Evolutionary conservation across 2,888 invertebrate species (phyloP).

Genomic region (Cephus runcator): DNA sequence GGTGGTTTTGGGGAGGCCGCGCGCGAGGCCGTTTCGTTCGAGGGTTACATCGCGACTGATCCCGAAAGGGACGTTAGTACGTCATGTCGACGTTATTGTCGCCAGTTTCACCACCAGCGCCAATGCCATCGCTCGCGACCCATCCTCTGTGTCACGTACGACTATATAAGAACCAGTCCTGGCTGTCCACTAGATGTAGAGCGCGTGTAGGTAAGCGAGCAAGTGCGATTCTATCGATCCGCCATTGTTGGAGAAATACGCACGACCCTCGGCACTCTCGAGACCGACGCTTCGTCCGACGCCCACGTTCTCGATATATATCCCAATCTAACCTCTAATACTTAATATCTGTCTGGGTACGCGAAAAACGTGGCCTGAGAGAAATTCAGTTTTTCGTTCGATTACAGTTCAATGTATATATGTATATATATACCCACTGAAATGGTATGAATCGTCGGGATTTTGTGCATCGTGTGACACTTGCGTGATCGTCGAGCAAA

Average conservation of each 20-base stretch:
- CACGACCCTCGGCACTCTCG: neutral
- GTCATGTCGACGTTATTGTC: neutral
- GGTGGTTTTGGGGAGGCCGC: constrained; percentile 53
- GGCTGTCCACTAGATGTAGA: neutral
- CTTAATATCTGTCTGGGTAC: neutral
- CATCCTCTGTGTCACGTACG: neutral
- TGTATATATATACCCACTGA: too few species aligned
- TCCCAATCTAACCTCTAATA: neutral
- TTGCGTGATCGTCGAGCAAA: neutral
- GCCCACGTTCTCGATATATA: neutral
- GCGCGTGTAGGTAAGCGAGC: constrained; percentile 30
- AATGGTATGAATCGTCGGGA: neutral
- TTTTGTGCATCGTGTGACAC: neutral
- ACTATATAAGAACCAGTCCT: neutral
- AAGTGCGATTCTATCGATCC: constrained; percentile 58
- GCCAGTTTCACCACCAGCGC: neutral
- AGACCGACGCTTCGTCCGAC: neutral
- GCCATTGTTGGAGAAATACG: neutral
- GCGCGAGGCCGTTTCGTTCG: constrained; percentile 58
- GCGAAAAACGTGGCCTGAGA: neutral
- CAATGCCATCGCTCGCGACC: neutral
- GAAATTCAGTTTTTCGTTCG: neutral
- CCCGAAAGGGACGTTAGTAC: constrained; percentile 28
- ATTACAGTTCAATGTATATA: neutral
- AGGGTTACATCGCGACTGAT: constrained; percentile 65